Conservation (phyloP, 2,797 vertebrate genomes). For the Catamblyrhynchus diadema region DNA sequence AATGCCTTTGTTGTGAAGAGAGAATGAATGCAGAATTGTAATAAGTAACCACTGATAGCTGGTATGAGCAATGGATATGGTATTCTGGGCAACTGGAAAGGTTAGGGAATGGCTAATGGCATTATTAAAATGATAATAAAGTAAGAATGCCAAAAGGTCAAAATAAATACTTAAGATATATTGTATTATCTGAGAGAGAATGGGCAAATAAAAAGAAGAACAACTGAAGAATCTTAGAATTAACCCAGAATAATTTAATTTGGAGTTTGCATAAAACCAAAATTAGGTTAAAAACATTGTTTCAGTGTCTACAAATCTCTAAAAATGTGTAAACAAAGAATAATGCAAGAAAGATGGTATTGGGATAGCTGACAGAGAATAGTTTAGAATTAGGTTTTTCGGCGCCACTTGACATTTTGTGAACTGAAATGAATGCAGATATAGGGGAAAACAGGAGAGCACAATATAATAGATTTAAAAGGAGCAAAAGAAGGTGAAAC, state of each 20-base stretch:
- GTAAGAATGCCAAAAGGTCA: neutral
- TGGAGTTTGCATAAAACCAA: neutral
- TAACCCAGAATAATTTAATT: neutral
- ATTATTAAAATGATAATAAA: slow-evolving; percentile 27
- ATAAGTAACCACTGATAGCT: neutral
- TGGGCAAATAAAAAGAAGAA: neutral
- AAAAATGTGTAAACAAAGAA: neutral
- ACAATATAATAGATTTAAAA: neutral
- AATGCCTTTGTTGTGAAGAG: slow-evolving; percentile 12
- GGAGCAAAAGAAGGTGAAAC: neutral
- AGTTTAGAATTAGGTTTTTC: neutral
- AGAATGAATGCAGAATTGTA: neutral
- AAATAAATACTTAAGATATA: neutral
- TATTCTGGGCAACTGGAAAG: neutral
- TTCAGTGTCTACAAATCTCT: neutral
- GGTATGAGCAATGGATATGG: neutral
- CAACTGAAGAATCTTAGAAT: neutral
- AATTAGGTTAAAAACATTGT: neutral
- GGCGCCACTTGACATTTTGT: neutral
- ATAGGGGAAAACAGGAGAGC: neutral
- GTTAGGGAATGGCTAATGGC: slow-evolving; percentile 51
- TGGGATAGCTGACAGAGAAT: neutral
- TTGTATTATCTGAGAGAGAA: neutral
- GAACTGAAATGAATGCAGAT: neutral
- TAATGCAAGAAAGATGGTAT: neutral